A percentile compares a stretch with the other conserved stretches of the same genome.
Evolutionary conservation across 2,113 vertebrate species (phyloP).

Genomic region (Colinus virginianus): DNA sequence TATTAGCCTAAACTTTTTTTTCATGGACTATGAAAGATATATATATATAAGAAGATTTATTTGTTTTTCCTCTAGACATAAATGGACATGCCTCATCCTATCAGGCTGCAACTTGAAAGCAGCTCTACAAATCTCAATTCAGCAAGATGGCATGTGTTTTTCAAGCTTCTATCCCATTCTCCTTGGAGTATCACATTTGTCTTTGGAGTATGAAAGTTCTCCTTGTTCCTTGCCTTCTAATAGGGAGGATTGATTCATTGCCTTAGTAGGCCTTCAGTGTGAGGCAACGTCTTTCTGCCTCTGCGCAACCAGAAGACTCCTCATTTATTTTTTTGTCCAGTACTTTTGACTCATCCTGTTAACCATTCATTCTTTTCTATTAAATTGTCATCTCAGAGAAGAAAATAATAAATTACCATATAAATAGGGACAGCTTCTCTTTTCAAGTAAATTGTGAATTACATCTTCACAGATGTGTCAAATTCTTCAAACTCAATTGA

Average conservation of each 20-base stretch:
- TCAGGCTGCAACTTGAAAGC: not conserved
- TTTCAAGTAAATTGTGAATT: not conserved
- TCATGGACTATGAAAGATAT: not conserved
- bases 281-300: not conserved
- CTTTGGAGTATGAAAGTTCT: not conserved
- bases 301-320: not conserved
- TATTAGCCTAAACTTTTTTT: not conserved
- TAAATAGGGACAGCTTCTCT: not conserved
- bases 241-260: not conserved
- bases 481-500: not conserved
- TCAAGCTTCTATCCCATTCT: not conserved
- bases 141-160: not conserved
- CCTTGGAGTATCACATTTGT: not conserved
- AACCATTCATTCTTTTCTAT: not conserved
- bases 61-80: too few relatives aligned
- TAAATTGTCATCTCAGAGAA: not conserved
- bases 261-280: not conserved
- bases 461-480: not conserved
- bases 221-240: not conserved
- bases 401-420: not conserved
- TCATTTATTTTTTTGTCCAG: not conserved
- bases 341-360: not conserved
- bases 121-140: not conserved
- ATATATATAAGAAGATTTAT: not conserved
- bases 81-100: not conserved